A percentile compares a stretch with the other conserved stretches of the same genome.
These are phyloP conservation scores for Lontra canadensis DNA, from an alignment of 2,113 vertebrate species.

Conservation along the genomic window DNA sequence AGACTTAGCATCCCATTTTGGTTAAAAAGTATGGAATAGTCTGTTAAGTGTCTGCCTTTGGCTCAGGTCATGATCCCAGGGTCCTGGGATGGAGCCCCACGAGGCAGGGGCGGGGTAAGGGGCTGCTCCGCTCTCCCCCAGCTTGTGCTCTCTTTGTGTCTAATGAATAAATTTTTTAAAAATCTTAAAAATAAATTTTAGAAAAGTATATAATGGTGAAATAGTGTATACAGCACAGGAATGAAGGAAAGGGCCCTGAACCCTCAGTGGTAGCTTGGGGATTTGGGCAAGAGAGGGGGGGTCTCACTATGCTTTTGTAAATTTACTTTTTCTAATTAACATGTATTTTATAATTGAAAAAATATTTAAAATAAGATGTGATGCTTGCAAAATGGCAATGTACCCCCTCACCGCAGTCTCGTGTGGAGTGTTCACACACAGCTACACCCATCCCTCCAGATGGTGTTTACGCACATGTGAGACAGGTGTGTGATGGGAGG, in stretches of 20 bases:
- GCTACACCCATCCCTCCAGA: background rate
- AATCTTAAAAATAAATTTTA: background rate
- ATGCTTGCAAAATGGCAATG: background rate
- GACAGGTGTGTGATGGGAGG: background rate
- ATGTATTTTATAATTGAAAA: background rate
- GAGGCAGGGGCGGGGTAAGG: too few relatives aligned
- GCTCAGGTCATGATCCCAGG: too few relatives aligned
- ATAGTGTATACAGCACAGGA: background rate
- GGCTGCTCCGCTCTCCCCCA: too few relatives aligned
- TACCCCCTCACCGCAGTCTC: too few relatives aligned
- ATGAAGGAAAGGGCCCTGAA: background rate
- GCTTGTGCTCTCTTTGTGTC: background rate
- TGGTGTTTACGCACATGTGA: rapidly evolving
- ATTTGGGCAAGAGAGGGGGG: background rate
- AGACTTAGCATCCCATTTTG: background rate
- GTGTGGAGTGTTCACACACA: background rate
- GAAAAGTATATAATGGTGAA: background rate
- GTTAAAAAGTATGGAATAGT: background rate
- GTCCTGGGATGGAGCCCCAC: too few relatives aligned
- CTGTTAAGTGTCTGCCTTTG: too few relatives aligned
- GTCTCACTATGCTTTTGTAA: background rate
- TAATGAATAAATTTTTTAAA: background rate
- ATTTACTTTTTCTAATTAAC: background rate
- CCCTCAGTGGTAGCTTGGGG: background rate
- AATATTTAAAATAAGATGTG: background rate